Percentiles rank a stretch among this genome's conserved stretches.
Evolutionary conservation across 2,113 vertebrate genomes (phyloP).

Genomic region (Percopsis transmontana): DNA sequence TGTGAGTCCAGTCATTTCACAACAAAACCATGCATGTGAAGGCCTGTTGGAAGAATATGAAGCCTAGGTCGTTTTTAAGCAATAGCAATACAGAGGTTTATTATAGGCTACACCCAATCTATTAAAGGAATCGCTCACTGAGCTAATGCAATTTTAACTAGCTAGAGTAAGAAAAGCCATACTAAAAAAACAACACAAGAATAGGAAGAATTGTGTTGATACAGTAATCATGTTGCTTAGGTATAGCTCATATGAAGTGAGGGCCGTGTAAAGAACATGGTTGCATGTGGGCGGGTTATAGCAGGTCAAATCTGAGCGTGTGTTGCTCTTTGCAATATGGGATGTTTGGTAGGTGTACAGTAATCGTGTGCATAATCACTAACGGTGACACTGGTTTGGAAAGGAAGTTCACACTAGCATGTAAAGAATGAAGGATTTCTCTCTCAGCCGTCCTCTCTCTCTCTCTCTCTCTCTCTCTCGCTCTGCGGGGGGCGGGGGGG

Average conservation of each 20-base stretch:
- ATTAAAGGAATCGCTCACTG: too few species aligned
- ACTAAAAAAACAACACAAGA: too few species aligned
- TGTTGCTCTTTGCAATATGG: background rate
- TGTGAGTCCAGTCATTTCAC: background rate
- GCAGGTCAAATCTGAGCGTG: background rate
- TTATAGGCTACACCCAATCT: too few species aligned
- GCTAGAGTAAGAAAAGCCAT: too few species aligned
- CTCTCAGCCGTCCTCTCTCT: background rate
- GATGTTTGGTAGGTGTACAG: background rate
- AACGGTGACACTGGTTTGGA: background rate
- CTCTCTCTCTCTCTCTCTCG: background rate
- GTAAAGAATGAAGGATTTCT: constrained; percentile 4
- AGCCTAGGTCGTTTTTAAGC: too few species aligned
- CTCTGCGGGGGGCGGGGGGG: too few species aligned
- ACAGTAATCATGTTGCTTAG: too few species aligned
- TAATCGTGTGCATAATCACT: background rate
- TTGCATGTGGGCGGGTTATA: background rate
- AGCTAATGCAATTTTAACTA: background rate
- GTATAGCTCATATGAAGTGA: too few species aligned
- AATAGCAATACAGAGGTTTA: background rate
- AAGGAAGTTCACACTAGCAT: background rate
- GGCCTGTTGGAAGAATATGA: background rate
- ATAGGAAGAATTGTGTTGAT: too few species aligned
- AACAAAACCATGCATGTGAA: background rate
- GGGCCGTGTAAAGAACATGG: background rate